Conservation (phyloP, 2,888 invertebrate species). For the Clivina fossor region DNA sequence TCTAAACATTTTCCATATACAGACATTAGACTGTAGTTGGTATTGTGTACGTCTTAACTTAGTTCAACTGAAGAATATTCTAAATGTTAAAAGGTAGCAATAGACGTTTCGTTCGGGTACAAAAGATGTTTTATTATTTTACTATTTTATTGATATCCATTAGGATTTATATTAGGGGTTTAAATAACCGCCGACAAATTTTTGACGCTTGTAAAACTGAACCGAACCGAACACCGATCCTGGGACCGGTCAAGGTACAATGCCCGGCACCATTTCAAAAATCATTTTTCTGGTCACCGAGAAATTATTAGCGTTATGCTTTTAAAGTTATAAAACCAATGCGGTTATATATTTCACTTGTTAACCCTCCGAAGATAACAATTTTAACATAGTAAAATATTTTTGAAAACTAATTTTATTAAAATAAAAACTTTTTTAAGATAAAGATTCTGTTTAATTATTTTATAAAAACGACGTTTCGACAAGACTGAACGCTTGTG, state of each 20-base stretch:
- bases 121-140: slow-evolving; percentile 27
- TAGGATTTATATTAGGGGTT: slow-evolving; percentile 27
- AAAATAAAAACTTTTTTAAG: too few relatives aligned
- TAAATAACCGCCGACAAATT: slow-evolving; percentile 26
- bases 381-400: too few relatives aligned
- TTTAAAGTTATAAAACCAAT: too few relatives aligned
- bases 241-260: not conserved
- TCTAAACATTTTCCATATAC: not conserved
- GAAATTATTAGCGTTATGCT: slow-evolving; percentile 9
- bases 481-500: too few relatives aligned
- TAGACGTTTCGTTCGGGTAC: slow-evolving; percentile 12
- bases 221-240: not conserved
- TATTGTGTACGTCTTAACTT: slow-evolving; percentile 7
- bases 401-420: too few relatives aligned
- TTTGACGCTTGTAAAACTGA: slow-evolving; percentile 24
- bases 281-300: slow-evolving; percentile 19
- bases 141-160: slow-evolving; percentile 31
- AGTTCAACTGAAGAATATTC: too few relatives aligned
- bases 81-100: slow-evolving; percentile 18
- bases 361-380: too few relatives aligned
- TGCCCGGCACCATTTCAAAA: slow-evolving; percentile 7
- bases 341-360: slow-evolving; percentile 15
- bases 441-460: too few relatives aligned
- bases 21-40: not conserved
- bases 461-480: too few relatives aligned